A percentile compares a stretch with the other conserved stretches of the same genome.
Conservation (phyloP, 2,797 vertebrate genomes). For the Tadarida brasiliensis region DNA sequence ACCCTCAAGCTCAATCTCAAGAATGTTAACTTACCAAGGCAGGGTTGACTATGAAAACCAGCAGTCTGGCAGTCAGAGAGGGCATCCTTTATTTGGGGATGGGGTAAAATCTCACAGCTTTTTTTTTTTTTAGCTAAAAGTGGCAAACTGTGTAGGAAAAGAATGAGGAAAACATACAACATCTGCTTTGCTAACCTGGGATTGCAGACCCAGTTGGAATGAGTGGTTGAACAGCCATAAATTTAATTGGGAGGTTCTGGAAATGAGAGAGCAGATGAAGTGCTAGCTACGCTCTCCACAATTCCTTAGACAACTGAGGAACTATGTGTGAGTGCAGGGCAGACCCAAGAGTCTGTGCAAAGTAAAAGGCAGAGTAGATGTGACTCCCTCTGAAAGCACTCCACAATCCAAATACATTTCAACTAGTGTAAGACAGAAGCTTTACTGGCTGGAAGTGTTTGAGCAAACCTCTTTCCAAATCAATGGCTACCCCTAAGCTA, state of each 20-base stretch:
- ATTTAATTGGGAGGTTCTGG: background rate
- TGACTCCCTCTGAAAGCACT: background rate
- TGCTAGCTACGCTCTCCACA: background rate
- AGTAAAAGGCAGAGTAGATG: background rate
- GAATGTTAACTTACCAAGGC: background rate
- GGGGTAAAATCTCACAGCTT: background rate
- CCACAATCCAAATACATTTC: background rate
- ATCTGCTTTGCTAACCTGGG: background rate
- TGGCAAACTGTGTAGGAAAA: background rate
- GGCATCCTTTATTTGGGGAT: background rate
- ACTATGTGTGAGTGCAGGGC: background rate
- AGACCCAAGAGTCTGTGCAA: background rate
- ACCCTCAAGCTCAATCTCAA: background rate
- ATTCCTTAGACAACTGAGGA: background rate
- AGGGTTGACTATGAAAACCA: background rate
- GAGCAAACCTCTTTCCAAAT: background rate
- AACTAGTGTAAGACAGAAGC: background rate
- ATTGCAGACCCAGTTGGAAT: background rate
- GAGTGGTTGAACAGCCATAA: background rate
- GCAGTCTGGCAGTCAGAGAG: background rate
- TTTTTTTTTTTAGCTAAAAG: background rate
- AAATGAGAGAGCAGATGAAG: background rate
- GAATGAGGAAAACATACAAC: background rate
- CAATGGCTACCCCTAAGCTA: background rate
- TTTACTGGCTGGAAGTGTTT: background rate